Evolutionary conservation across 1,140 invertebrate genomes (phyloP).

Genomic region (Trichonephila clavata): DNA sequence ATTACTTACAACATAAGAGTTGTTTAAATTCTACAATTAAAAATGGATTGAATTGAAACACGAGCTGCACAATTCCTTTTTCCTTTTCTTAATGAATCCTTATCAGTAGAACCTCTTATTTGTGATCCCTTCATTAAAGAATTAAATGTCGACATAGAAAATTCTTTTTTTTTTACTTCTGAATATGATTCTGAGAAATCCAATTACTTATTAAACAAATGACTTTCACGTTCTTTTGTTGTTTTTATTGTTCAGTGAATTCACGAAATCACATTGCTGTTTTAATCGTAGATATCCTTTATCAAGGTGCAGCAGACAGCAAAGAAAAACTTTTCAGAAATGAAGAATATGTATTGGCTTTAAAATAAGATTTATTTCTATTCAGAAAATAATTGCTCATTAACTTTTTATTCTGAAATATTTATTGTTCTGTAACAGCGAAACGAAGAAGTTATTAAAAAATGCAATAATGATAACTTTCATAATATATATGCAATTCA

Average conservation of each 20-base stretch:
- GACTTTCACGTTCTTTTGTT: neutral
- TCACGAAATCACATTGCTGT: neutral
- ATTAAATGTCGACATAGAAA: too few species aligned
- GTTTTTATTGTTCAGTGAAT: neutral
- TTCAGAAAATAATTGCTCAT: conserved; percentile 5
- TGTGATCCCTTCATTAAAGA: too few species aligned
- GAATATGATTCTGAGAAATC: neutral
- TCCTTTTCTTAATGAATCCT: too few species aligned
- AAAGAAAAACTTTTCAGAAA: neutral
- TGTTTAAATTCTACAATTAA: too few species aligned
- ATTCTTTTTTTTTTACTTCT: too few species aligned
- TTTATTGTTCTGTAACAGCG: neutral
- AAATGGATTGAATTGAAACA: too few species aligned
- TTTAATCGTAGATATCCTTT: neutral
- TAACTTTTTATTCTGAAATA: neutral
- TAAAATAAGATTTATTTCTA: neutral
- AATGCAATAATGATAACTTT: neutral
- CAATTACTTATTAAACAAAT: neutral
- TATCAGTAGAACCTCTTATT: neutral
- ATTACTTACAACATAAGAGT: too few species aligned
- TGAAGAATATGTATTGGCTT: neutral
- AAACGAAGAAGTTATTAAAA: neutral
- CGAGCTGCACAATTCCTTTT: too few species aligned
- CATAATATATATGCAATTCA: neutral
- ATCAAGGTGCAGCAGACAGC: neutral